Conservation (phyloP, 2,797 vertebrate genomes). For the Carcharodon carcharias region DNA sequence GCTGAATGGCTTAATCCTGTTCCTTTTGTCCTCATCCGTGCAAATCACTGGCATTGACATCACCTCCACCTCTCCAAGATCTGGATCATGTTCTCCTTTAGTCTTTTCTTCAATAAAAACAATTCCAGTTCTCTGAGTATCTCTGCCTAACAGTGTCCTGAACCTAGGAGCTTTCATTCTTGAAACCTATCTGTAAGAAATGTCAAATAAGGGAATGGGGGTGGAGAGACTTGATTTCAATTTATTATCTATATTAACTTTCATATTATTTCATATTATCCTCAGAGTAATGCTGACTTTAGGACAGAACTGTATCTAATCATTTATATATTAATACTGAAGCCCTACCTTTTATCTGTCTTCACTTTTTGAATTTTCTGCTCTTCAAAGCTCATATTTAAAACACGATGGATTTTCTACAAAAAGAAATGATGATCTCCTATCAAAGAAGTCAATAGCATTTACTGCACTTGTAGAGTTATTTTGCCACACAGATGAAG, state of each 20-base stretch:
- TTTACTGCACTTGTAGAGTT: not conserved
- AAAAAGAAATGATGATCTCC: constrained; percentile 15
- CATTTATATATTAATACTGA: not conserved
- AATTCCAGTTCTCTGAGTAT: not conserved
- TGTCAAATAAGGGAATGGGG: not conserved
- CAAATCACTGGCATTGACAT: not conserved
- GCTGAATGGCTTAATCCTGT: not conserved
- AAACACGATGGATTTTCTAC: constrained; percentile 83
- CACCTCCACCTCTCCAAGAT: not conserved
- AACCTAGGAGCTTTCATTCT: not conserved
- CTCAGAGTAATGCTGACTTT: not conserved
- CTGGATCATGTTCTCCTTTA: not conserved
- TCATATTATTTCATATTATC: not conserved
- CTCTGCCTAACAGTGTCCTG: not conserved
- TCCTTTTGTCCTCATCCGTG: not conserved
- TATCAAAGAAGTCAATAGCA: no score
- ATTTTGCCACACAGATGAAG: not conserved
- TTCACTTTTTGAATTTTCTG: constrained; percentile 56
- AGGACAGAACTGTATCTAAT: not conserved
- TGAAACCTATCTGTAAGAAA: not conserved
- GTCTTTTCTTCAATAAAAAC: not conserved
- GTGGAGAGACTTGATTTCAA: not conserved
- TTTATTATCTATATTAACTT: not conserved
- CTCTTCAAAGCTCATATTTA: constrained; percentile 68
- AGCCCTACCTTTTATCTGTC: constrained; percentile 64